Evolutionary conservation across 2,888 invertebrate species (phyloP).

Genomic region (Amorpha juglandis): DNA sequence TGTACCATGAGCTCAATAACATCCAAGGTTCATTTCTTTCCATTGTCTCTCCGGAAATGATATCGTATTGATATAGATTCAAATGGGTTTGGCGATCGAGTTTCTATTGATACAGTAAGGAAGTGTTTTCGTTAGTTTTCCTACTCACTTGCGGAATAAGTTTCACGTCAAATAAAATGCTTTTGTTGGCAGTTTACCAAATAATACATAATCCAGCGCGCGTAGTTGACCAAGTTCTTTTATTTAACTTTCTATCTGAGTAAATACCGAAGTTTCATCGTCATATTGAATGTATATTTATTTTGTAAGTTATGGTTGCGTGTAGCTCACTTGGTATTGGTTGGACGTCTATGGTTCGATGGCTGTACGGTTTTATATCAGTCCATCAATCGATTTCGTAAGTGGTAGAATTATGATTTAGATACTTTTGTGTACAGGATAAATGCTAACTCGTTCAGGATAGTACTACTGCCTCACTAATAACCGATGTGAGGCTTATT

Average conservation of each 20-base stretch:
- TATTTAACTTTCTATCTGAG: slow-evolving; percentile 7
- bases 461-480: too few relatives aligned
- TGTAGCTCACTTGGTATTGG: not conserved
- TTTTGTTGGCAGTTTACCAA: slow-evolving; percentile 18
- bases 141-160: not conserved
- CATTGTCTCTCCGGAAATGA: not conserved
- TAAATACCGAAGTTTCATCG: not conserved
- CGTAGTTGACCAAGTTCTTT: not conserved
- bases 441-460: too few relatives aligned
- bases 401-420: too few relatives aligned
- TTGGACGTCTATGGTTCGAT: not conserved
- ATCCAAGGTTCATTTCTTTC: not conserved
- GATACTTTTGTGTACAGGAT: too few relatives aligned
- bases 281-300: not conserved
- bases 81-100: slow-evolving; percentile 3
- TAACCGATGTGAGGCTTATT: too few relatives aligned
- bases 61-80: not conserved
- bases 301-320: not conserved
- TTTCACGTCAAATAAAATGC: not conserved
- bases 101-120: slow-evolving; percentile 7
- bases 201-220: not conserved
- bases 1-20: not conserved
- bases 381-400: too few relatives aligned
- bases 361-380: not conserved
- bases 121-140: slow-evolving; percentile 2